phyloP scores from a whole-genome alignment of 2,888 invertebrate species.

The Boloria euphrosyne region DNA sequence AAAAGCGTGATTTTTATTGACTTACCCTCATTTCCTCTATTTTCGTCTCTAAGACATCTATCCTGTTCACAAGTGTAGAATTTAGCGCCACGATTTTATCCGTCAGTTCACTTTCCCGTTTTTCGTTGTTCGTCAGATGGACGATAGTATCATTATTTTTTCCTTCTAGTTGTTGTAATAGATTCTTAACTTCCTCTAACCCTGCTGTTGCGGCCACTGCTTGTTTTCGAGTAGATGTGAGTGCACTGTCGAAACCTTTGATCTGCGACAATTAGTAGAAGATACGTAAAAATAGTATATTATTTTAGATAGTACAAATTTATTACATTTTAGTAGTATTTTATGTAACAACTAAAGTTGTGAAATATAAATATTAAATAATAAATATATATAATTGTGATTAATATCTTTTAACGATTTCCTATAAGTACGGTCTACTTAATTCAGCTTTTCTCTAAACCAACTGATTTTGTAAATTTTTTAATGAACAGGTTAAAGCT shows the following conservation, averaged over 20 bases:
- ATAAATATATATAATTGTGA: too few species aligned
- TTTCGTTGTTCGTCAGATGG: conserved; percentile 58
- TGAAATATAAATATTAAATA: too few species aligned
- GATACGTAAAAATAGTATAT: background rate
- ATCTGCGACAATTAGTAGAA: conserved; percentile 62
- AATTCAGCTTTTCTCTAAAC: too few species aligned
- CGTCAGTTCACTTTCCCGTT: conserved; percentile 57
- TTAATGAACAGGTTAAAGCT: too few species aligned
- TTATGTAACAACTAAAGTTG: too few species aligned
- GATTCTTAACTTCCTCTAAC: conserved; percentile 65
- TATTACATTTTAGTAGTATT: background rate
- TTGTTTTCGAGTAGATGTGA: conserved; percentile 67
- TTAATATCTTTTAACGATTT: too few species aligned
- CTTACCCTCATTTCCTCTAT: conserved; percentile 67
- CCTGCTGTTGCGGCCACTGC: conserved; percentile 65
- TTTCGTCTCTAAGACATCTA: conserved; percentile 61
- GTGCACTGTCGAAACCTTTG: conserved; percentile 70
- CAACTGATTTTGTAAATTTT: too few species aligned
- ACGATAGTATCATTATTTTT: conserved; percentile 68
- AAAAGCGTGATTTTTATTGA: conserved; percentile 19
- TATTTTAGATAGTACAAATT: background rate
- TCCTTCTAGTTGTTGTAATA: conserved; percentile 62
- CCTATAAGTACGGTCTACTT: too few species aligned
- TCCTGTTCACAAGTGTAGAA: conserved; percentile 57
- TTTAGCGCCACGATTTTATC: conserved; percentile 58